Conservation (phyloP, 2,888 invertebrate genomes). For the Meliscaeva auricollis region DNA sequence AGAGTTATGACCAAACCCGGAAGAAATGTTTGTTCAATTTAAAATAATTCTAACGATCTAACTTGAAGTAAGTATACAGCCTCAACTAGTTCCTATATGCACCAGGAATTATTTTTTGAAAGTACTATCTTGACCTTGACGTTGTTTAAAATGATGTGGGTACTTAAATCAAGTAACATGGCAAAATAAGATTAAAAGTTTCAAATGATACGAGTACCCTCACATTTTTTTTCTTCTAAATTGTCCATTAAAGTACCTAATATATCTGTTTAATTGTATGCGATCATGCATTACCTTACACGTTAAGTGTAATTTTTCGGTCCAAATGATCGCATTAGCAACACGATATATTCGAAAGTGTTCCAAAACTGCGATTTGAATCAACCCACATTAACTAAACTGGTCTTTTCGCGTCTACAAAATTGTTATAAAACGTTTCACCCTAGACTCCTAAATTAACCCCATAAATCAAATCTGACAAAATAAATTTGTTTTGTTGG, state of each 20-base stretch:
- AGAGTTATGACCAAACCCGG: no score
- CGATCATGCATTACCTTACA: background rate
- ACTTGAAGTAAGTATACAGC: no score
- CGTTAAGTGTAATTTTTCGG: slow-evolving; percentile 15
- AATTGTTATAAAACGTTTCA: background rate
- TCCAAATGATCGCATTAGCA: slow-evolving; percentile 32
- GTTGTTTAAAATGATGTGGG: no score
- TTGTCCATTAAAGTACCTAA: slow-evolving; percentile 10
- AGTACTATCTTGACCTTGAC: no score
- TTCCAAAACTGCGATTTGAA: slow-evolving; percentile 36
- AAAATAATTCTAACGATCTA: no score
- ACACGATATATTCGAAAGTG: slow-evolving; percentile 67
- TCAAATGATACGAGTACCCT: slow-evolving; percentile 4
- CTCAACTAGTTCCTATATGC: no score
- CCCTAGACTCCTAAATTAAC: slow-evolving; percentile 43
- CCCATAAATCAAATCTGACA: slow-evolving; percentile 53
- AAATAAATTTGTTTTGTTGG: slow-evolving; percentile 44
- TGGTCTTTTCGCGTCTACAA: slow-evolving; percentile 33
- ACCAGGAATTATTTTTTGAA: no score
- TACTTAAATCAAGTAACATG: background rate
- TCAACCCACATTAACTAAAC: slow-evolving; percentile 40
- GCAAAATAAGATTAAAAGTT: background rate
- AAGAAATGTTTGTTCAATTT: no score
- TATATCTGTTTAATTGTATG: background rate
- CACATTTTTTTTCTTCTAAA: background rate